These are phyloP conservation scores for Gallinago jamesoni DNA, from an alignment of 2,113 vertebrate species.

Conservation along the genomic window DNA sequence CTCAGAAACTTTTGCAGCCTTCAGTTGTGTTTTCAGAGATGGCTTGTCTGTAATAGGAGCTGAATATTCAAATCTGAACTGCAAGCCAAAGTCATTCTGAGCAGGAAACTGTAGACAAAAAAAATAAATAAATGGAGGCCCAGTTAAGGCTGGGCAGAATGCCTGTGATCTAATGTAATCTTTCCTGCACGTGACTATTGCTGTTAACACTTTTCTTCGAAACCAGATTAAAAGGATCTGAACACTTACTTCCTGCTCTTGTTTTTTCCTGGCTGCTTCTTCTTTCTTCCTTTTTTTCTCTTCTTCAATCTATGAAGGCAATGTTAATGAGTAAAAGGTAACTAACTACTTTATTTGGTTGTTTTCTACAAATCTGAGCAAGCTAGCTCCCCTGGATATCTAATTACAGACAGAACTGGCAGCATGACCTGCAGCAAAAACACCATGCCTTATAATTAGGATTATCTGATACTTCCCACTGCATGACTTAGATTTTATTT, in stretches of 20 bases:
- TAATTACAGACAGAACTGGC: not conserved
- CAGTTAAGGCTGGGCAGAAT: not conserved
- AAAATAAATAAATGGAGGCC: not conserved
- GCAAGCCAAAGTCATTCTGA: not conserved
- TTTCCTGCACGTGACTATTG: not conserved
- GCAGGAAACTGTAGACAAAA: not conserved
- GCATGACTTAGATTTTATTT: not conserved
- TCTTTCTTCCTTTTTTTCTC: conserved; percentile 92
- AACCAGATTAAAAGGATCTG: not conserved
- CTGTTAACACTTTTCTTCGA: not conserved
- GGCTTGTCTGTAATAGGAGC: not conserved
- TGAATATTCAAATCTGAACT: not conserved
- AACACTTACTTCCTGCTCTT: conserved; percentile 86
- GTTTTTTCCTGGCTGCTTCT: conserved; percentile 87
- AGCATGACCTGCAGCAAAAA: not conserved
- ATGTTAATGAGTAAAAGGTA: conserved; percentile 13
- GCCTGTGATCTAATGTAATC: not conserved
- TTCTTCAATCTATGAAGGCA: conserved; percentile 84
- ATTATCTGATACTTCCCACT: not conserved
- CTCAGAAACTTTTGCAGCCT: not conserved
- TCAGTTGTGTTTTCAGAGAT: not conserved
- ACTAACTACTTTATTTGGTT: not conserved
- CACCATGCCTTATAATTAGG: conserved; percentile 4
- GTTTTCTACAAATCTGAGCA: not conserved
- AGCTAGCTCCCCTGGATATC: not conserved